Base-by-base conservation (phyloP, 1,140 invertebrate genomes). In the Apis cerana region DNA sequence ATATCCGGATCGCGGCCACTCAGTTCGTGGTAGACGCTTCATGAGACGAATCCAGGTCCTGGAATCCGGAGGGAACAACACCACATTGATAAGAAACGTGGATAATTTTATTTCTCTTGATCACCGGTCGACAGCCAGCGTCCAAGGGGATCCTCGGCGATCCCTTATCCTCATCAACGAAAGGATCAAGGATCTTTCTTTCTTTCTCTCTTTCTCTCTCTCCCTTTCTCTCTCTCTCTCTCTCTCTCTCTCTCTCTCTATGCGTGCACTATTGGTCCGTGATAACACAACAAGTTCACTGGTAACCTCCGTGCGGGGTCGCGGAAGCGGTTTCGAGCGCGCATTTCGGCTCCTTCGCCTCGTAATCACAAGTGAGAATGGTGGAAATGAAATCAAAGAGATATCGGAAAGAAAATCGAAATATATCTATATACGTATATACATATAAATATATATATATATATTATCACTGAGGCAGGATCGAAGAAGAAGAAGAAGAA, bases 281-380 rank as follows among this genome's bases (percentile, higher is more conserved):
- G 68, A 1, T 17, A 19, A 76, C 64, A 54, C 80, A 59, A 61
- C 33, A 43, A 43, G 54, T 75, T 82, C 80, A 82, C 80, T 75
- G 52, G 21, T 21, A 56, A 68, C n/a, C 70, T 54, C 8, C 58
- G 52, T 9, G 23, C 13, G 33, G 17, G 33, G 43, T 68, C 48
- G 17, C 33, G 79, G 15, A 19, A 33, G 27, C 79, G 70, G 79
- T 48, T 77, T 43, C 75, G 80, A 68, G 64, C 80, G 84, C 85
- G 85, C 84, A 72, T 78, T 85, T 78, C 72, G 50, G 27, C 52
- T 10, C 7, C 12, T 70, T 33, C 71, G 50, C 62, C 48, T 27
- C 27, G n/a, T 61, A 58, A 48, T 48, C 69, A 75, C 70, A 75
- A n/a, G 50, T 56, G 65, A 21, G 17, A 19, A 19, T 10, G 50